Conservation (phyloP, 1,140 invertebrate genomes). For the Conus ventricosus region DNA sequence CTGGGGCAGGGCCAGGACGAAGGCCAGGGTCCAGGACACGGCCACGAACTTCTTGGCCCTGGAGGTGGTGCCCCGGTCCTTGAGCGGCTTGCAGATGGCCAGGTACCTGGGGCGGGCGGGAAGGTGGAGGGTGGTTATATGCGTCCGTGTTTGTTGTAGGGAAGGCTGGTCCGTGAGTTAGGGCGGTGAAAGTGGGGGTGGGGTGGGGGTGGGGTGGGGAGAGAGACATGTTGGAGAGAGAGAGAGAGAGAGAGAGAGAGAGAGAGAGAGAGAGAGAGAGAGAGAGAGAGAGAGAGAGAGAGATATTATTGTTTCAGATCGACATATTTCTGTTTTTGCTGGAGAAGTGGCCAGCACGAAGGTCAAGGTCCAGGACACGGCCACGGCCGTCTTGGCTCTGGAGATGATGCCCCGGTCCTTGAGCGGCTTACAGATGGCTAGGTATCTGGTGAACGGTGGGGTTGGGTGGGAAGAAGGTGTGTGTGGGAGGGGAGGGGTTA, state of each 20-base stretch:
- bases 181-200: background rate
- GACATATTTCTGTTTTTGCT: constrained; percentile 42
- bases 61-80: constrained; percentile 55
- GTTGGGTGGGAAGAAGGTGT: too few relatives aligned
- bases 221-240: too few relatives aligned
- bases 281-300: background rate
- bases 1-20: constrained; percentile 75
- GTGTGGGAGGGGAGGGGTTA: too few relatives aligned
- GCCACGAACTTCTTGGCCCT: constrained; percentile 66
- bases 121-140: background rate
- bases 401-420: constrained; percentile 57
- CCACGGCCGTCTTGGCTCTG: constrained; percentile 65
- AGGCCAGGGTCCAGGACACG: constrained; percentile 73
- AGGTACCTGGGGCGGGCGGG: constrained; percentile 60
- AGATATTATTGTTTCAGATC: too few relatives aligned
- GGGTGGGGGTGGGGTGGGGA: background rate
- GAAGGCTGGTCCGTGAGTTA: background rate
- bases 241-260: background rate
- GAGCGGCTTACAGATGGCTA: constrained; percentile 74
- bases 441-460: too few relatives aligned
- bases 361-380: constrained; percentile 73
- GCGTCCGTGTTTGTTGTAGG: background rate
- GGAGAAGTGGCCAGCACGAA: constrained; percentile 75
- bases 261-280: background rate
- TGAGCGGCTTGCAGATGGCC: constrained; percentile 75